Conservation (phyloP, 2,888 invertebrate genomes). For the Cyclophora albipunctata region DNA sequence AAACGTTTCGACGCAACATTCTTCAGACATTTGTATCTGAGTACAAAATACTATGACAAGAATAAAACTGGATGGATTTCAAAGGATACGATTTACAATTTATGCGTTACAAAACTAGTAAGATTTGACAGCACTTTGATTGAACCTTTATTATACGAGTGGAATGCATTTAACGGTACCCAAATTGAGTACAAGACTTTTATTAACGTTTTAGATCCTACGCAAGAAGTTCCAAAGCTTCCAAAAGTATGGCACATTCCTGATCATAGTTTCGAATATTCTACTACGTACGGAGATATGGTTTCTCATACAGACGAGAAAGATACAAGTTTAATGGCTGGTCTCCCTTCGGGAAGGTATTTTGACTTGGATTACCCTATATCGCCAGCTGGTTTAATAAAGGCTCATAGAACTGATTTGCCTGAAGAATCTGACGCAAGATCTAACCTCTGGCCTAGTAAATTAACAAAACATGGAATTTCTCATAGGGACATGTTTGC, state of each 20-base stretch:
- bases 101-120: constrained; percentile 38
- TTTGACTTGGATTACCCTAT: constrained; percentile 31
- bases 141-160: constrained; percentile 45
- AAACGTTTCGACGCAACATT: constrained; percentile 23
- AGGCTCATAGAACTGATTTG: constrained; percentile 25
- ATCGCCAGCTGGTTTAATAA: constrained; percentile 27
- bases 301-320: constrained; percentile 21
- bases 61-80: constrained; percentile 48
- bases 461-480: constrained; percentile 24
- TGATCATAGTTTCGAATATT: constrained; percentile 26
- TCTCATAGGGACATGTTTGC: constrained; percentile 38
- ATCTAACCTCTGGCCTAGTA: constrained; percentile 29
- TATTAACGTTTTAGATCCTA: constrained; percentile 44
- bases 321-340: constrained; percentile 23
- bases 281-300: constrained; percentile 40
- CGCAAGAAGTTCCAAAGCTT: constrained; percentile 30
- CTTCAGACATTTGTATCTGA: constrained; percentile 24
- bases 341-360: constrained; percentile 37
- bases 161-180: constrained; percentile 43
- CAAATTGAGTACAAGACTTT: constrained; percentile 53
- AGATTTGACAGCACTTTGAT: constrained; percentile 40
- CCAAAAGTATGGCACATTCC: constrained; percentile 38
- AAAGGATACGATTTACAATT: constrained; percentile 44
- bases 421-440: constrained; percentile 34
- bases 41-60: constrained; percentile 32